Evolutionary conservation across 2,888 invertebrate genomes (phyloP), one percentile per base, ranked within the genome.

Genomic region (Tridacna gigas): DNA sequence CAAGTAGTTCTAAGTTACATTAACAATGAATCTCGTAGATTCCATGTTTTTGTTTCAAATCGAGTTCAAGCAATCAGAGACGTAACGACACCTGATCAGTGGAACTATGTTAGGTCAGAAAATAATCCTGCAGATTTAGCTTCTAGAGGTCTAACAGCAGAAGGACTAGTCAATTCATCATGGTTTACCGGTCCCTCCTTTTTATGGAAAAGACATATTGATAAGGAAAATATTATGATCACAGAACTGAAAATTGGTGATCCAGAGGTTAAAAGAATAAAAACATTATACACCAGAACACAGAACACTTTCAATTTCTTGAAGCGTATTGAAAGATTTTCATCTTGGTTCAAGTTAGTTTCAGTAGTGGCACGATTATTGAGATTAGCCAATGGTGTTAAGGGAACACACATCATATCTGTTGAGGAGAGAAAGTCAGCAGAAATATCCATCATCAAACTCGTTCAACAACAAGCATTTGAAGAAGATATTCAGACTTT

Each of bases 41-140:
- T 90, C 51, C 90, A 89, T 25, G 80, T 86, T 0, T 91, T 86
- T 77, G 90, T 91, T 15, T 87, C 88, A 0, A 91, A 90, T 74
- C 73, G 90, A 28, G 83, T 90, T n/a, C 86, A 88, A 51, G 69
- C 73, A 22, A 89, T 90, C 20, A 77, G 83, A n/a, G 83, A 90
- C 20, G 47, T 20, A 5, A 74, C 88, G 18, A 61, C 79, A 7
- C 66, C 82, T 22, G 18, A 37, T 65, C 89, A 90, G 71, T 90
- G 89, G 89, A 37, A 56, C 7, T 85, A 90, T 66, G 79, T 90
- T 0, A 47, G 74, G 0, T 79, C 90, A 5, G 73, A 83, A 15
- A 63, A 67, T 11, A 89, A 91, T 63, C 89, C 89, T 66, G 90
- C 90, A 48, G 90, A 90, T 47, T 47, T 79, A 66, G 88, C 86